Evolutionary conservation across 2,888 invertebrate species (phyloP), one percentile per base, ranked within the genome.

Genomic region (Chymomyza fuscimana): DNA sequence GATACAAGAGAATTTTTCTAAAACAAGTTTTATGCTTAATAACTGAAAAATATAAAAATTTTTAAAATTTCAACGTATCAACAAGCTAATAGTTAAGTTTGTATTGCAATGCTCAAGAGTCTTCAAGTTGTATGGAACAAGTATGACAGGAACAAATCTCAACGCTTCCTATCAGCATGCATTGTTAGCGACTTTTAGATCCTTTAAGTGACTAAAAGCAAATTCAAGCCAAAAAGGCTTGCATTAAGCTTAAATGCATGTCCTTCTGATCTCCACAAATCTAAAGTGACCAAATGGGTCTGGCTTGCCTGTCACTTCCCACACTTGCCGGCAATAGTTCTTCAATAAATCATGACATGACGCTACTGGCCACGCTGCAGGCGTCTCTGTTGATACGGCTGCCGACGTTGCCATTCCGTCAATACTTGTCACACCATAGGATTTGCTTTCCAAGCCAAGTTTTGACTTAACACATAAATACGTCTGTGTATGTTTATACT

Each of bases 301-400:
- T 32, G 9, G 9, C 16, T 22, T 16, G 54, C 5, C 58, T 25
- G 25, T 7, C 69, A 73, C 74, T 78, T 74, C 74, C 72, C 74
- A 69, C 71, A 82, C 72, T 74, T 72, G 73, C 73, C 72, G 74
- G 78, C 81, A 82, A 77, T 82, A 83, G 71, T 69, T 72, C 71
- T 70, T 68, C 83, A 81, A 81, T 81, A 81, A 81, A 81, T 81
- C 81, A 81, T 76, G 70, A 75, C 9, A 72, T 73, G 58, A 7
- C 80, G 72, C 72, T 64, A 5, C 52, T 46, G 40, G 60, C 58
- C 54, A 63, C 75, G 67, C 63, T 70, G 72, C 66, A 72, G 16
- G 25, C 56, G 67, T 71, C 58, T 58, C 54, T 66, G 36, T 5
- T 54, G 54, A 7, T 54, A n/a, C 4, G 10, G 12, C 12, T 46